phyloP scores from a whole-genome alignment of 2,797 vertebrate species.

The Myripristis jacobus region DNA sequence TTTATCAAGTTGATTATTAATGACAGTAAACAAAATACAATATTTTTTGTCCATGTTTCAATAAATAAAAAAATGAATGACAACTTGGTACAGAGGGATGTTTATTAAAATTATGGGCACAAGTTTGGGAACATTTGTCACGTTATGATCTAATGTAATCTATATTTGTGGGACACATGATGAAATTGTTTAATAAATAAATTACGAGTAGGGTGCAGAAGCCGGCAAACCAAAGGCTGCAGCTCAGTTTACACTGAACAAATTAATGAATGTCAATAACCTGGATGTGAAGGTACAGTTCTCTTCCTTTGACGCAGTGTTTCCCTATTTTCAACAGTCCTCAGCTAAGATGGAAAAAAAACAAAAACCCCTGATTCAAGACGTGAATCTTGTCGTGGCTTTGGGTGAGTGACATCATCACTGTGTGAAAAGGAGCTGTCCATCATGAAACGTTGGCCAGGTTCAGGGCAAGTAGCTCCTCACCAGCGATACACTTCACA shows the following conservation, averaged over 20 bases:
- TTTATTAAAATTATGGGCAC: slow-evolving; percentile 13
- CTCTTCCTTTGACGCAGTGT: slow-evolving; percentile 17
- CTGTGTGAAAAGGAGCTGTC: slow-evolving; percentile 69
- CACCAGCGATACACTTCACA: slow-evolving; percentile 76
- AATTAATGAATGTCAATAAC: slow-evolving; percentile 27
- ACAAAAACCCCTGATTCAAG: slow-evolving; percentile 25
- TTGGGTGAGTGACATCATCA: slow-evolving; percentile 70
- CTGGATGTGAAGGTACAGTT: slow-evolving; percentile 33
- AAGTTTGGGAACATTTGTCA: slow-evolving; percentile 23
- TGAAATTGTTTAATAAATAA: slow-evolving; percentile 73
- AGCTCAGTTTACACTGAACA: slow-evolving; percentile 31
- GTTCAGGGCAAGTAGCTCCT: slow-evolving; percentile 68
- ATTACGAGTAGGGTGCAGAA: slow-evolving; percentile 37
- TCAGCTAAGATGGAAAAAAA: slow-evolving; percentile 15
- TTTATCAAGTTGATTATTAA: slow-evolving; percentile 33
- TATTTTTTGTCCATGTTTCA: slow-evolving; percentile 63
- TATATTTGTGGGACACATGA: slow-evolving; percentile 30
- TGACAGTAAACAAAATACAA: slow-evolving; percentile 55
- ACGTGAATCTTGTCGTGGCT: slow-evolving; percentile 38
- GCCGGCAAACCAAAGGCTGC: slow-evolving; percentile 23
- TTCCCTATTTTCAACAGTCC: slow-evolving; percentile 1
- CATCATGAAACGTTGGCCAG: slow-evolving; percentile 71
- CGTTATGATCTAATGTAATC: slow-evolving; percentile 1
- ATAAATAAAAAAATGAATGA: slow-evolving; percentile 79
- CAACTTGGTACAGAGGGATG: slow-evolving; percentile 33